Conservation (phyloP, 1,140 invertebrate genomes). For the Drosophila hydei region DNA sequence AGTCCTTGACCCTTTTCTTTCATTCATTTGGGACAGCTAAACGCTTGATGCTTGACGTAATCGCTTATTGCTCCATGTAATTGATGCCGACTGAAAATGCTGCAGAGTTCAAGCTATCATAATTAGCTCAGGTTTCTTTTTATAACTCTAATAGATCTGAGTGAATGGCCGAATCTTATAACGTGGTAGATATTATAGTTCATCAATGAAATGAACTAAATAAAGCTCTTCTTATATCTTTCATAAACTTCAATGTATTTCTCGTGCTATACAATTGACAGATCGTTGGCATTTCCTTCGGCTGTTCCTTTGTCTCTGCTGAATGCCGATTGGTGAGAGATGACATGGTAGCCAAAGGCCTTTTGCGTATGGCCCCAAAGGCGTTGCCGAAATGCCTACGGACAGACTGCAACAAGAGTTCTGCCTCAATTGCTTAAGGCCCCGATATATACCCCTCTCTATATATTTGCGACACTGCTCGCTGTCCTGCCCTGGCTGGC, state of each 20-base stretch:
- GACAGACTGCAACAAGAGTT: background rate
- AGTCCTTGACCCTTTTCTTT: slow-evolving; percentile 26
- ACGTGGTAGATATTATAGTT: too few species aligned
- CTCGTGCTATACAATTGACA: too few species aligned
- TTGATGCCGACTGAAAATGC: slow-evolving; percentile 12
- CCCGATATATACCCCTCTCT: too few species aligned
- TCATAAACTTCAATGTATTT: too few species aligned
- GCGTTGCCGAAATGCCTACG: slow-evolving; percentile 55
- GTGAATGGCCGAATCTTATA: background rate
- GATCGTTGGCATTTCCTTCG: background rate
- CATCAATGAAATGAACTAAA: too few species aligned
- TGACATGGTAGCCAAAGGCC: slow-evolving; percentile 7
- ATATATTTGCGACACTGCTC: background rate
- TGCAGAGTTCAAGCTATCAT: background rate
- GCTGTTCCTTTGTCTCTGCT: background rate
- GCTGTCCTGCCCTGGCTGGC: slow-evolving; percentile 26
- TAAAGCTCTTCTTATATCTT: too few species aligned
- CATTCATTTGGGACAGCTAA: slow-evolving; percentile 1
- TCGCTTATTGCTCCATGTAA: slow-evolving; percentile 31
- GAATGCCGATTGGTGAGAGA: slow-evolving; percentile 2
- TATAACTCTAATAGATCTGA: background rate
- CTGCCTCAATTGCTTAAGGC: background rate
- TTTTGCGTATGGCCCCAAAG: slow-evolving; percentile 40
- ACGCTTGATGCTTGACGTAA: slow-evolving; percentile 38
- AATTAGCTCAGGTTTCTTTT: background rate